Percentiles rank a stretch among this genome's conserved stretches.
Evolutionary conservation across 2,797 vertebrate species (phyloP).

Genomic region (Aphelocoma californica): DNA sequence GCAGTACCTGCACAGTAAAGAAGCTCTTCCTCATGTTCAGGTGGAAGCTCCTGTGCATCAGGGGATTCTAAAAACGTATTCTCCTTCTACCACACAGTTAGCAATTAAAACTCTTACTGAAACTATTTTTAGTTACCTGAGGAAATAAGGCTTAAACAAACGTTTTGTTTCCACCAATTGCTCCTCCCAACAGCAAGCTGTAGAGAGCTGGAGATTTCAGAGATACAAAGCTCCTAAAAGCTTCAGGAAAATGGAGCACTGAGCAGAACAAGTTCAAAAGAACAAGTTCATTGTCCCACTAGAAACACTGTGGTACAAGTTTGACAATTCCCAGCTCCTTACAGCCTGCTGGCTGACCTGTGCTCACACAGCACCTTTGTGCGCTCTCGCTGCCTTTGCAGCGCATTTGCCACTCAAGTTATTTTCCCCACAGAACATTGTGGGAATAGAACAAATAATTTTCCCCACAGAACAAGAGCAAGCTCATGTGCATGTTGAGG

Average conservation of each 20-base stretch:
- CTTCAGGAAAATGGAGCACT: background rate
- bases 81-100: background rate
- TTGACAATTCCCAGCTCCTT: background rate
- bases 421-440: background rate
- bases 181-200: background rate
- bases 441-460: background rate
- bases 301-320: background rate
- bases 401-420: background rate
- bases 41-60: background rate
- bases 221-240: background rate
- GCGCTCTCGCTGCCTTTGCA: background rate
- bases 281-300: background rate
- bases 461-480: background rate
- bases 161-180: accelerated
- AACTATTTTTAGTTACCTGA: background rate
- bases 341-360: background rate
- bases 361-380: accelerated
- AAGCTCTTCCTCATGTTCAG: background rate
- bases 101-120: background rate
- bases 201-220: background rate
- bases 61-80: background rate
- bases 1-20: background rate
- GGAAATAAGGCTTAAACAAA: background rate
- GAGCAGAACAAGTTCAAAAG: background rate
- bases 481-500: background rate